Evolutionary conservation across 2,888 invertebrate species (phyloP), one percentile per base, ranked within the genome.

Genomic region (Hydrotaea diabolus): DNA sequence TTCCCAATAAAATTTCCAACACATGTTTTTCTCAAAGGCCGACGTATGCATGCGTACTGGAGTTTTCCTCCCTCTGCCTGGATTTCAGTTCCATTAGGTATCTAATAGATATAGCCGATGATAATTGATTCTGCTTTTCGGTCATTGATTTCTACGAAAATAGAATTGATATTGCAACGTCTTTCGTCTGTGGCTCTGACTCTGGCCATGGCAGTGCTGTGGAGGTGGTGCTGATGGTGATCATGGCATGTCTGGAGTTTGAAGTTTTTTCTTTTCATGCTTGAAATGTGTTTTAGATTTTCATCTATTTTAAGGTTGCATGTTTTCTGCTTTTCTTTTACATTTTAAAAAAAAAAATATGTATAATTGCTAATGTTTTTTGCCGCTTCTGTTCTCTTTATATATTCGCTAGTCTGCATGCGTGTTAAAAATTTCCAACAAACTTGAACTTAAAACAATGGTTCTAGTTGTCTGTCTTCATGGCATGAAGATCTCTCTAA

Each of bases 121-220:
- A n/a, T 78, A 80, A 80, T 84, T 72, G 77, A 76, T 84, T 76
- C 17, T 78, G 26, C 55, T 79, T 69, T 73, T 53, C 76, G 79
- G 76, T 79, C 81, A 76, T 81, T 78, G 73, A 79, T 76, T 57
- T 74, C 71, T 53, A 21, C 21, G 43, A 69, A 69, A 21, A 66
- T 43, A 39, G 31, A 66, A 43, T 69, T 39, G 39, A 3, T 43
- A 39, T 43, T 66, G 19, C 11, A 49, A 49, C n/a, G 49, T 0
- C n/a, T n/a, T n/a, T n/a, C 8, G 49, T 4, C 49, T 49, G 49
- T 43, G 36, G 36, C 36, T 36, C 3, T 39, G 39, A 13, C 39
- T 39, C 1, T 39, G 4, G 39, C 39, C 39, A 59, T 7, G 57
- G 57, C 13, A 9, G 11, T n/a, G 8, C 26, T 26, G 4, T 26